A percentile compares a stretch with the other conserved stretches of the same genome.
Conservation (phyloP, 2,888 invertebrate genomes). For the Tenthredo distinguenda region DNA sequence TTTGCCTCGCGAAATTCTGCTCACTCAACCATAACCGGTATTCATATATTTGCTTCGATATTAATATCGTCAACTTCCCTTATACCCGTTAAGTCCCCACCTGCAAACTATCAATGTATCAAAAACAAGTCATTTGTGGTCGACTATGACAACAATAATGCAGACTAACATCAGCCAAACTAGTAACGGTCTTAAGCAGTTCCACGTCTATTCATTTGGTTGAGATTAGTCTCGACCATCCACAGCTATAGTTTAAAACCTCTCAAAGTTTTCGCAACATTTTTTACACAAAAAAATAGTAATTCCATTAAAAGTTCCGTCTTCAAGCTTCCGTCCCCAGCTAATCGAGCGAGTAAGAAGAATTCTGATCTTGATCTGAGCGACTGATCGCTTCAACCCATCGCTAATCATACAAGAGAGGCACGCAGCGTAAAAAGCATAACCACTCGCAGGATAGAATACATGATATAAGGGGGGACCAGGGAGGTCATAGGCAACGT, state of each 20-base stretch:
- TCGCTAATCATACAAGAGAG: slow-evolving; percentile 65
- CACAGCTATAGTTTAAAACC: not conserved
- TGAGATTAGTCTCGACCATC: not conserved
- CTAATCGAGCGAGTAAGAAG: not conserved
- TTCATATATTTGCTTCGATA: slow-evolving; percentile 36
- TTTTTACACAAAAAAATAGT: not conserved
- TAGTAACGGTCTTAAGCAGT: slow-evolving; percentile 27
- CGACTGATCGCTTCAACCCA: slow-evolving; percentile 57
- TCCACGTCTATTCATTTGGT: not conserved
- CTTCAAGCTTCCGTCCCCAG: not conserved
- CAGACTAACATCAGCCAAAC: slow-evolving; percentile 11
- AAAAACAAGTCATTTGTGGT: slow-evolving; percentile 48
- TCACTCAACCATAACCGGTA: slow-evolving; percentile 8
- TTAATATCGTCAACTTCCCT: slow-evolving; percentile 44
- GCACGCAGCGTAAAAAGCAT: slow-evolving; percentile 64
- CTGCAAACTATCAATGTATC: slow-evolving; percentile 32
- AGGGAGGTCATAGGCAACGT: slow-evolving; percentile 55
- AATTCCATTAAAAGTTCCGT: not conserved
- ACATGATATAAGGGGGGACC: slow-evolving; percentile 56
- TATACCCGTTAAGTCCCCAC: slow-evolving; percentile 2
- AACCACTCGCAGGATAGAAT: slow-evolving; percentile 63
- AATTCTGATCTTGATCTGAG: slow-evolving; percentile 6
- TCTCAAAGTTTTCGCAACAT: not conserved
- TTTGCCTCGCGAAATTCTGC: slow-evolving; percentile 7
- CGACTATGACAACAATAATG: slow-evolving; percentile 44